Evolutionary conservation across 2,797 vertebrate genomes (phyloP), one percentile per base, ranked within the genome.

Genomic region (Danio choprae): DNA sequence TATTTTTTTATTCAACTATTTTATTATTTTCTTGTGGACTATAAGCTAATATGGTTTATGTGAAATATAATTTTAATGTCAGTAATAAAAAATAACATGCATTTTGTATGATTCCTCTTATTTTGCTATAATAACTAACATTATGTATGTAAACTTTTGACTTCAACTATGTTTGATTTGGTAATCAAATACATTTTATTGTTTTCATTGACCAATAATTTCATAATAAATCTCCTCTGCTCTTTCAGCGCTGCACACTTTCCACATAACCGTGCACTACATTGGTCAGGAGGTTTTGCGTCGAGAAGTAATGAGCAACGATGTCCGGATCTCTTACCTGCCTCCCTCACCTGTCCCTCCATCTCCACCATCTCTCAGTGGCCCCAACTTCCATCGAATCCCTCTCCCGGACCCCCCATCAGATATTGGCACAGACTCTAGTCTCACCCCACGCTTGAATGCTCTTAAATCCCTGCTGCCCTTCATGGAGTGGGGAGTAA

Each of bases 401-500:
- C 72, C 72, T 16, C 91, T 95, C 8, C 94, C 94, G 0, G 90
- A 92, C 40, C 93, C 94, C 0, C 85, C 89, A 0, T n/a, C 87
- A 22, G 4, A 81, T 12, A 90, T 95, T 85, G 64, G 82, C 1
- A 79, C 91, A 1, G 81, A 93, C 15, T 68, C 63, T 0, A 80
- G n/a, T n/a, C 8, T 65, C n/a, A 29, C 67, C 7, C 76, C 80
- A 5, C 74, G 89, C 58, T 84, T 69, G 51, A 85, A 86, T 44
- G 92, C 87, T 0, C 88, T 94, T 5, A 71, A 70, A 70, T 86
- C 85, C 4, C 91, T 97, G 81, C 92, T 98, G 83, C 89, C 86
- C 38, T 94, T 90, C 82, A 93, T 97, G 74, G 90, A 94, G 82
- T 90, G 83, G 13, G 96, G 96, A 0, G 85, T 97, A 85, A 84